phyloP scores from a whole-genome alignment of 2,797 vertebrate species.

The Pangasius mekongensis region DNA sequence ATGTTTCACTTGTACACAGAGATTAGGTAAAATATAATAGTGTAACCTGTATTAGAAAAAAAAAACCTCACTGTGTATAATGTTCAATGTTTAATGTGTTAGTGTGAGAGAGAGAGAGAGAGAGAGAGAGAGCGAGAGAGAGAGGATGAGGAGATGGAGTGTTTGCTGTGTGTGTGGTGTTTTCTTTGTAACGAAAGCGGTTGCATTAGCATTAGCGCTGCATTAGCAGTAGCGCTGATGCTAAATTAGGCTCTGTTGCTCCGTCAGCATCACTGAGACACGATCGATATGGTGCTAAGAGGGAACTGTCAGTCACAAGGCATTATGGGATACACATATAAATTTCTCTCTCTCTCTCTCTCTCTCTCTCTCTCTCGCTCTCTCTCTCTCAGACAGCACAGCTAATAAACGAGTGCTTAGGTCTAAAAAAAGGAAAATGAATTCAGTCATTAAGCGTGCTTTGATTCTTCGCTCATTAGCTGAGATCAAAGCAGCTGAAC shows the following conservation, averaged over 20 bases:
- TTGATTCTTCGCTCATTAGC: slow-evolving; percentile 26
- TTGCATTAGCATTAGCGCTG: not conserved
- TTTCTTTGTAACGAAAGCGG: not conserved
- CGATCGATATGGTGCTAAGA: slow-evolving; percentile 41
- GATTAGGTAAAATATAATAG: not conserved
- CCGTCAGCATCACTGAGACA: slow-evolving; percentile 35
- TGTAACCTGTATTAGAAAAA: not conserved
- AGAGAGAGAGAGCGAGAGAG: not conserved
- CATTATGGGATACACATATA: not conserved
- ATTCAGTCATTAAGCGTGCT: not conserved
- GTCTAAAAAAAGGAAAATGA: not conserved
- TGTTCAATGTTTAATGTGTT: not conserved
- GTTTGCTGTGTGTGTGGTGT: not conserved
- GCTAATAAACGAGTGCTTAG: not conserved
- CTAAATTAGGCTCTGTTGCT: slow-evolving; percentile 50
- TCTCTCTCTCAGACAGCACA: not conserved
- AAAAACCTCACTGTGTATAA: not conserved
- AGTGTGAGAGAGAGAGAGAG: not conserved
- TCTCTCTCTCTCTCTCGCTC: no score
- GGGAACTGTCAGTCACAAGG: not conserved
- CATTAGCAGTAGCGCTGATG: slow-evolving; percentile 7
- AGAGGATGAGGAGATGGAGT: not conserved
- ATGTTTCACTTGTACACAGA: not conserved
- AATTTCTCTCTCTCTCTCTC: no score
- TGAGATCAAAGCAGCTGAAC: slow-evolving; percentile 43